phyloP scores from a whole-genome alignment of 2,888 invertebrate genomes.

The Plusia festucae region DNA sequence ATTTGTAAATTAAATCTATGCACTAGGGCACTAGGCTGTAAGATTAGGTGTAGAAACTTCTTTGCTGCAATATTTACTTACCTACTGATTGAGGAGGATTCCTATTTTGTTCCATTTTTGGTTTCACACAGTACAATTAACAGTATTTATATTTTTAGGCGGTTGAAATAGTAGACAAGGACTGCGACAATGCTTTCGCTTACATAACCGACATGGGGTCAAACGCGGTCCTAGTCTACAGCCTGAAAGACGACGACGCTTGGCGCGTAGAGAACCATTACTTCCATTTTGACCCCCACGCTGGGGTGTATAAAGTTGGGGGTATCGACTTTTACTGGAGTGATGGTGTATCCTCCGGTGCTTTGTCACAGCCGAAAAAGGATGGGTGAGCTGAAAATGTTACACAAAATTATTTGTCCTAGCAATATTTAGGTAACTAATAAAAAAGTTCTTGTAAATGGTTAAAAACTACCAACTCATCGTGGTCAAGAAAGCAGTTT shows the following conservation, averaged over 20 bases:
- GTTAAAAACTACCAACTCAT: no score
- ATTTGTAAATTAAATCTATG: no score
- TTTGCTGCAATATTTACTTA: no score
- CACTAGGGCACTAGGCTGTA: no score
- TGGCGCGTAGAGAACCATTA: conserved; percentile 94
- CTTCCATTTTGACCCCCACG: conserved; percentile 93
- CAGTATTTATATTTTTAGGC: conserved; percentile 77
- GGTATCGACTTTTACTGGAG: conserved; percentile 95
- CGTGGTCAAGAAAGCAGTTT: no score
- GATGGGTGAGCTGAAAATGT: conserved; percentile 80
- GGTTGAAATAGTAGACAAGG: conserved; percentile 90
- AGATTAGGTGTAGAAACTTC: no score
- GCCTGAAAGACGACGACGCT: conserved; percentile 90
- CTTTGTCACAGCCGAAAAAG: conserved; percentile 86
- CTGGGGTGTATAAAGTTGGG: conserved; percentile 92
- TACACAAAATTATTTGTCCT: no score
- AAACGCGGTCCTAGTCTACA: conserved; percentile 93
- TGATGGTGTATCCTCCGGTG: conserved; percentile 93
- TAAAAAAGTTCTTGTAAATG: no score
- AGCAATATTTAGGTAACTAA: background rate
- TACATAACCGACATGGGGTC: conserved; percentile 93
- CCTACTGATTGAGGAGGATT: no score
- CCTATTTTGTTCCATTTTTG: no score
- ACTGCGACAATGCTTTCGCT: conserved; percentile 91
- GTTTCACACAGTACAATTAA: no score